Evolutionary conservation across 2,797 vertebrate genomes (phyloP).

Genomic region (Danio choprae): DNA sequence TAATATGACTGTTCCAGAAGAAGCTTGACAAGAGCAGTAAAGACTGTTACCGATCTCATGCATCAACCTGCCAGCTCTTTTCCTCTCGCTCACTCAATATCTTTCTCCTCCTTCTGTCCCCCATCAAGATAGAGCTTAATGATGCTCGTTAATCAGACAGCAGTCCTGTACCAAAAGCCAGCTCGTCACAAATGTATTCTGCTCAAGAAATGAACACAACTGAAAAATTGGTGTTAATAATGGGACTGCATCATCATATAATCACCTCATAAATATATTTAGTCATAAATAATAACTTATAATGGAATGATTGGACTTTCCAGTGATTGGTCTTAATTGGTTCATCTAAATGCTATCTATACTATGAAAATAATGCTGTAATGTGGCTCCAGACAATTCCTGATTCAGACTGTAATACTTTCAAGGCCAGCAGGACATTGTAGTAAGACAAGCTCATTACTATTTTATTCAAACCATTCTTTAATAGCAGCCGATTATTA

Average conservation of each 20-base stretch:
- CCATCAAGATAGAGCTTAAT: constrained; percentile 42
- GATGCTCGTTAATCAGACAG: constrained; percentile 42
- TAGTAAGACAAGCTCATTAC: neutral
- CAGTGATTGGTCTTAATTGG: neutral
- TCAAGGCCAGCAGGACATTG: neutral
- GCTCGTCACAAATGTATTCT: neutral
- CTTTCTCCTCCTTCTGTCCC: constrained; percentile 26
- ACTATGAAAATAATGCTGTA: neutral
- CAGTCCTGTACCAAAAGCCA: constrained; percentile 29
- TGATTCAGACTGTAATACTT: neutral
- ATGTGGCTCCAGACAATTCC: neutral
- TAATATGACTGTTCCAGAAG: constrained; percentile 30
- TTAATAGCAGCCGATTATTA: neutral
- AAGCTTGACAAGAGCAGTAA: constrained; percentile 32
- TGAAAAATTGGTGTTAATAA: neutral
- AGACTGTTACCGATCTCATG: constrained; percentile 41
- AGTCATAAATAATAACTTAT: neutral
- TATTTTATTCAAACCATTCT: neutral
- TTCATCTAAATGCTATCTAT: constrained; percentile 9
- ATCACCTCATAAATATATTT: neutral
- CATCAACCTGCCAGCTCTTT: constrained; percentile 45
- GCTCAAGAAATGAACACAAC: neutral
- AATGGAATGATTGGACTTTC: neutral
- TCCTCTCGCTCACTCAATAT: constrained; percentile 10
- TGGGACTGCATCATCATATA: neutral